These are phyloP conservation scores for Cyanoliseus patagonus DNA, from an alignment of 2,113 vertebrate genomes.

Conservation along the genomic window DNA sequence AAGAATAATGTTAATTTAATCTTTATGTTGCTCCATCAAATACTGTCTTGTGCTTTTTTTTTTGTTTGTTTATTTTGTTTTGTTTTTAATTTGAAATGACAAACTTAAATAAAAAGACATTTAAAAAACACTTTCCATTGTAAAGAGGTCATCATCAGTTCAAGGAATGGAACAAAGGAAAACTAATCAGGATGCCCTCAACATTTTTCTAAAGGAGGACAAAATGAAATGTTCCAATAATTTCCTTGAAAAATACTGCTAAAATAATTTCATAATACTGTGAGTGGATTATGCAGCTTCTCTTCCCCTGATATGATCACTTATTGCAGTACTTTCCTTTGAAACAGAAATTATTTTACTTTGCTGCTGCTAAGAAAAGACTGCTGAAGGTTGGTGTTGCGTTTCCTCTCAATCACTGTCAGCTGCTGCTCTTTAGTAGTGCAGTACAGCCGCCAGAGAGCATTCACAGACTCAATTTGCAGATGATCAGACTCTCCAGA, in stretches of 20 bases:
- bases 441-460: neutral
- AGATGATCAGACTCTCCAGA: neutral
- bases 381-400: neutral
- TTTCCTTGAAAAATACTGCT: neutral
- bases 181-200: neutral
- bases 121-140: neutral
- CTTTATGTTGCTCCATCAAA: neutral
- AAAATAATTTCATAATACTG: neutral
- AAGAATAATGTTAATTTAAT: neutral
- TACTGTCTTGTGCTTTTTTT: neutral
- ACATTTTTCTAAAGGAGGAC: neutral
- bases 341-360: neutral
- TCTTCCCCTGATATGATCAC: neutral
- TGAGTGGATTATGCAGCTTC: neutral
- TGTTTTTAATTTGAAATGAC: neutral
- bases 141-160: neutral
- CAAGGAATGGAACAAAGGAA: neutral
- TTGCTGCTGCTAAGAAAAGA: neutral
- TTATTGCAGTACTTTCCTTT: neutral
- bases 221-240: neutral
- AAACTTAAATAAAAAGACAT: neutral
- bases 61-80: neutral
- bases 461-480: neutral
- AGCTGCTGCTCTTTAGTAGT: neutral
- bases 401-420: neutral